These are phyloP conservation scores for Antechinus stuartii DNA, from an alignment of 2,113 vertebrate genomes.

Conservation along the genomic window DNA sequence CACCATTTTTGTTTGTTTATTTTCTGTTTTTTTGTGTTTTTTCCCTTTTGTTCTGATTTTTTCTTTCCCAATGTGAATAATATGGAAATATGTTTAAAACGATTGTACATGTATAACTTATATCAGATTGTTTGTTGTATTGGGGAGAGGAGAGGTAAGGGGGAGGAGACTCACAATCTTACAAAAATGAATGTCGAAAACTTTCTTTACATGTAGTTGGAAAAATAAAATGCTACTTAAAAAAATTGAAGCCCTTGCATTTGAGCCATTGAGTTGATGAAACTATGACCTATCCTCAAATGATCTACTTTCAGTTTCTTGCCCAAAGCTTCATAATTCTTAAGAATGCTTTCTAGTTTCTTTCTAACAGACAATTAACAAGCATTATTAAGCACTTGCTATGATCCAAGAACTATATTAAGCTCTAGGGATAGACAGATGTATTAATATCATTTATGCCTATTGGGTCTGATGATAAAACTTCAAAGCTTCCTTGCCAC, in stretches of 20 bases:
- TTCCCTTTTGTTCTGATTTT: too few species aligned
- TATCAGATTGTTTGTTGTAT: too few species aligned
- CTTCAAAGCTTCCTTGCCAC: neutral
- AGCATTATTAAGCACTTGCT: neutral
- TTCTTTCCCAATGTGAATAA: too few species aligned
- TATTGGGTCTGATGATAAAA: neutral
- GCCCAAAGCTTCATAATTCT: neutral
- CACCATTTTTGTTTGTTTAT: too few species aligned
- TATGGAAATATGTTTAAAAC: too few species aligned
- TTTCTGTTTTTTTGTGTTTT: too few species aligned
- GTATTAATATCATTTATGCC: neutral
- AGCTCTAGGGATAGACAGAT: neutral
- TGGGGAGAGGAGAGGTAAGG: too few species aligned
- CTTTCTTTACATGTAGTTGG: too few species aligned
- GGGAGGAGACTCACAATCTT: too few species aligned
- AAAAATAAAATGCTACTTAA: too few species aligned
- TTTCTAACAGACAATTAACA: neutral
- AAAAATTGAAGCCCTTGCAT: neutral
- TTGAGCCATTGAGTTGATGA: neutral
- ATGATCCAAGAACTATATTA: neutral
- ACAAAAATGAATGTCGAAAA: too few species aligned
- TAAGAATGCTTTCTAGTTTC: neutral
- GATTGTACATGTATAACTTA: too few species aligned
- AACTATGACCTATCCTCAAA: neutral
- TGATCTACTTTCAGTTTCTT: neutral